Conservation (phyloP, 2,888 invertebrate species). For the Arrhopalites spinosus region DNA sequence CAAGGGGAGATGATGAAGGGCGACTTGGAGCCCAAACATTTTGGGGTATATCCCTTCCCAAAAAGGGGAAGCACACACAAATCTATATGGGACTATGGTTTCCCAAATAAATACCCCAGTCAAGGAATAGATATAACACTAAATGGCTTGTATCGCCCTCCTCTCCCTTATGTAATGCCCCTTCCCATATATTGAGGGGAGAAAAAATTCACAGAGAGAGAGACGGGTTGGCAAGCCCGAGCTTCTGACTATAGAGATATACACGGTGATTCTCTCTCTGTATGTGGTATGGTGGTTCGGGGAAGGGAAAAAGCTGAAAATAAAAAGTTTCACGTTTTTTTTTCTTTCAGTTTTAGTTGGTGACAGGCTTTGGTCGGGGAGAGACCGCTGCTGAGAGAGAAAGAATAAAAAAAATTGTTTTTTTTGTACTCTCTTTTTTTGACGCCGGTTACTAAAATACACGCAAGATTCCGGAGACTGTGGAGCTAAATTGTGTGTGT, state of each 20-base stretch:
- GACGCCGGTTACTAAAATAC: background rate
- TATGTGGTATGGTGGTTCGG: background rate
- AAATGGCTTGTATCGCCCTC: background rate
- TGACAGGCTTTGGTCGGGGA: constrained; percentile 47
- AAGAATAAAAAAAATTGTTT: no score
- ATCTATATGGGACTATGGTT: no score
- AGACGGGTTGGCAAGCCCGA: no score
- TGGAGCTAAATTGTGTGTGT: no score
- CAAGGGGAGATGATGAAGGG: no score
- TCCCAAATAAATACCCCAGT: background rate
- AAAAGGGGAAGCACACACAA: no score
- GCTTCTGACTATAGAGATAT: background rate
- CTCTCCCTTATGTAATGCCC: background rate
- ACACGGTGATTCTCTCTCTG: background rate
- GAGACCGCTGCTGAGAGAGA: constrained; percentile 9
- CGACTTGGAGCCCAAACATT: no score
- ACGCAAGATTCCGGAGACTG: background rate
- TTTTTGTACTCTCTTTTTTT: background rate
- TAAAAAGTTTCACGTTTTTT: constrained; percentile 24
- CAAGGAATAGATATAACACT: background rate
- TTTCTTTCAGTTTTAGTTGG: constrained; percentile 47
- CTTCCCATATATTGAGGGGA: no score
- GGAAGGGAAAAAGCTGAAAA: constrained; percentile 19
- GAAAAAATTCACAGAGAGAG: no score
- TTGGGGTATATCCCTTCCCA: no score